phyloP scores from a whole-genome alignment of 2,113 vertebrate species.

The Coturnix japonica region DNA sequence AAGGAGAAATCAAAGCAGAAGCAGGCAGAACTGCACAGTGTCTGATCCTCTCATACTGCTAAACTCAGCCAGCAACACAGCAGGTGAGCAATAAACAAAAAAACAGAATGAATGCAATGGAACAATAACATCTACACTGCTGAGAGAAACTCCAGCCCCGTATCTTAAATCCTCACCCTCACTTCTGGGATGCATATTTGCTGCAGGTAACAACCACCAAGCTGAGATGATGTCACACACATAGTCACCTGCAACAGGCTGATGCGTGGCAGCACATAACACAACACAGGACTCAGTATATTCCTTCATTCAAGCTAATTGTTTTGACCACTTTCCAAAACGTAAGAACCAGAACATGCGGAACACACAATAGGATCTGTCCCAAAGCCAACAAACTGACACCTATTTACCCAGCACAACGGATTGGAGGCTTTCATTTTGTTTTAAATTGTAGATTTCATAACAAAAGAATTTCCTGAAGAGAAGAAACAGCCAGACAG shows the following conservation, averaged over 20 bases:
- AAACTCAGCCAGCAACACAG: background rate
- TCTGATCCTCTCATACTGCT: background rate
- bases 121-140: background rate
- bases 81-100: background rate
- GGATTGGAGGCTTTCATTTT: background rate
- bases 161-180: background rate
- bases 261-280: background rate
- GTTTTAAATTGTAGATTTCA: background rate
- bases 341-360: background rate
- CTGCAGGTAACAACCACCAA: background rate
- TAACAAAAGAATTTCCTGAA: background rate
- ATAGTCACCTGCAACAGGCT: background rate
- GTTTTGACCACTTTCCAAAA: background rate
- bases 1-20: background rate
- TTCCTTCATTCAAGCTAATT: background rate
- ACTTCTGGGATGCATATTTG: background rate
- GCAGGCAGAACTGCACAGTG: background rate
- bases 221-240: background rate
- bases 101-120: background rate
- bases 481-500: background rate
- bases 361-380: background rate
- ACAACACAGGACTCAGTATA: background rate
- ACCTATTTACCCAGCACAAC: background rate
- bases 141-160: background rate
- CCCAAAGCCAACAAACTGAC: background rate